A percentile compares a stretch with the other conserved stretches of the same genome.
Conservation (phyloP, 2,113 vertebrate genomes). For the Podarcis cretensis region DNA sequence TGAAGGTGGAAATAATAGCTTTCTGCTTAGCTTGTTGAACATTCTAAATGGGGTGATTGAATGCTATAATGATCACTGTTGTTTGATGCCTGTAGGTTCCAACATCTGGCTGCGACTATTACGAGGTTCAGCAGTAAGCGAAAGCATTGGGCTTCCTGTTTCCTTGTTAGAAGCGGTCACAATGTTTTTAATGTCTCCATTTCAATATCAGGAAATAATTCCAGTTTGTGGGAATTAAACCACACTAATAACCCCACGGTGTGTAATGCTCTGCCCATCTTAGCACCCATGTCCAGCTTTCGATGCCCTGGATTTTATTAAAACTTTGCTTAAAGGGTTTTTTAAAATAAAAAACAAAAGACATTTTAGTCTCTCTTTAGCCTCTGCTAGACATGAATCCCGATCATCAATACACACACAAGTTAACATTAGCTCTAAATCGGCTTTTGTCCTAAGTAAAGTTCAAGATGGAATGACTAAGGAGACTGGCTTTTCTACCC, state of each 20-base stretch:
- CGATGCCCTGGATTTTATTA: constrained; percentile 44
- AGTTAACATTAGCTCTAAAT: constrained; percentile 50
- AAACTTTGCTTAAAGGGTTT: constrained; percentile 41
- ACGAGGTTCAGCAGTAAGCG: constrained; percentile 57
- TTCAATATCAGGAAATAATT: constrained; percentile 2
- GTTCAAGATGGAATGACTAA: constrained; percentile 41
- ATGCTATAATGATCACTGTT: constrained; percentile 74
- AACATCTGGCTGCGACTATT: constrained; percentile 77
- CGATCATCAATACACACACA: constrained; percentile 34
- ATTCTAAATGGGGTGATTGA: constrained; percentile 80
- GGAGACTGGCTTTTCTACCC: not conserved
- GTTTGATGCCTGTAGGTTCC: constrained; percentile 68
- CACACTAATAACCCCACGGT: constrained; percentile 21
- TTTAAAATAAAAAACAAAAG: constrained; percentile 16
- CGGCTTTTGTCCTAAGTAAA: constrained; percentile 26
- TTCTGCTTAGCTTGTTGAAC: constrained; percentile 85
- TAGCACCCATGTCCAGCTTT: constrained; percentile 1
- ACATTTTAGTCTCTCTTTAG: constrained; percentile 24
- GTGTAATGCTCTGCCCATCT: constrained; percentile 14
- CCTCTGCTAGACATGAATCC: constrained; percentile 42
- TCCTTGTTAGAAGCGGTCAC: constrained; percentile 44
- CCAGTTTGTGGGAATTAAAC: constrained; percentile 44
- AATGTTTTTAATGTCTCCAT: not conserved
- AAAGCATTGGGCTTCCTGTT: constrained; percentile 31
- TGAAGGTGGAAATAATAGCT: constrained; percentile 87